Conservation (phyloP, 2,797 vertebrate species). For the Lophius americanus region DNA sequence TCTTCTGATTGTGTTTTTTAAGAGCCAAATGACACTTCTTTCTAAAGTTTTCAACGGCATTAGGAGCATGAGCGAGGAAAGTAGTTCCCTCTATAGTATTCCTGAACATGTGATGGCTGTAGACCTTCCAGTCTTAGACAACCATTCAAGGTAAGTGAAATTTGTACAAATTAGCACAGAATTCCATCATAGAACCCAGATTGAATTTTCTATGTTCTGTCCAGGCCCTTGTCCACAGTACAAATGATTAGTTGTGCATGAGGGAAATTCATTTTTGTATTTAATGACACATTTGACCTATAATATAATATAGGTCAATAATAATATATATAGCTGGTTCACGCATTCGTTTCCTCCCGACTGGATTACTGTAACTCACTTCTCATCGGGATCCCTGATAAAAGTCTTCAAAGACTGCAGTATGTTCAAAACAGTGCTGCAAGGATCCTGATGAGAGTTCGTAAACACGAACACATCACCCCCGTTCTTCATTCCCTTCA, state of each 20-base stretch:
- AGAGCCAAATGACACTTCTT: background rate
- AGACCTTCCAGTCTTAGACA: conserved; percentile 16
- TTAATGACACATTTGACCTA: no score
- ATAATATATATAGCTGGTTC: no score
- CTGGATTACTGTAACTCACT: no score
- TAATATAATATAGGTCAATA: no score
- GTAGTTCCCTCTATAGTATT: conserved; percentile 45
- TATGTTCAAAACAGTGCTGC: no score
- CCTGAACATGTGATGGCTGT: conserved; percentile 29
- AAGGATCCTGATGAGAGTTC: no score
- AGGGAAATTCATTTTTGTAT: background rate
- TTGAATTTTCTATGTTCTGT: background rate
- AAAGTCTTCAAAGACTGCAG: no score
- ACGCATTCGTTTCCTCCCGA: no score
- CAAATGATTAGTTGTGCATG: background rate
- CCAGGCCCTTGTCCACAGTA: background rate
- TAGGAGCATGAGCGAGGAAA: conserved; percentile 48
- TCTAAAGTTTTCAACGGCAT: conserved; percentile 1
- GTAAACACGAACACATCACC: no score
- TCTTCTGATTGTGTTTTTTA: background rate
- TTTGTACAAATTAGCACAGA: background rate
- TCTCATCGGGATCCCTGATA: no score
- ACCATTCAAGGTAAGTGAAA: conserved; percentile 32
- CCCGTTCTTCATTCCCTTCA: no score
- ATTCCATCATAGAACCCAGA: background rate